Evolutionary conservation across 1,140 invertebrate species (phyloP).

Genomic region (Magallana angulata): DNA sequence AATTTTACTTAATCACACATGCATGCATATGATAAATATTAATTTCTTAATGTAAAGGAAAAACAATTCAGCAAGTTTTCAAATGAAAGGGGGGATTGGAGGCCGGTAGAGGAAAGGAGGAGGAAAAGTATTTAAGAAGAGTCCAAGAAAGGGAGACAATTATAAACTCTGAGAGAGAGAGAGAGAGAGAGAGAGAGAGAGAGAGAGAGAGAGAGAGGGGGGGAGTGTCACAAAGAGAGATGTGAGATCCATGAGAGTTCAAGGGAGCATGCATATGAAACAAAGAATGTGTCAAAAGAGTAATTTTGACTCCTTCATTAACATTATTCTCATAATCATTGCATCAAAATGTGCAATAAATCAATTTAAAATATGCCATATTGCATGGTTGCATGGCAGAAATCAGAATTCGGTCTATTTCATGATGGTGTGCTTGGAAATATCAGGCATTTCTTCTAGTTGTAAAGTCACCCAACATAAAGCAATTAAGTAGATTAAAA

Average conservation of each 20-base stretch:
- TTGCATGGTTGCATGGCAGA: slow-evolving; percentile 14
- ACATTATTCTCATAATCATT: neutral
- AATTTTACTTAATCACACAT: too few relatives aligned
- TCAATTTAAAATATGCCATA: slow-evolving; percentile 34
- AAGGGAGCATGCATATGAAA: neutral
- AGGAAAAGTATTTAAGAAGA: too few relatives aligned
- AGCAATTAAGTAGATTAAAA: slow-evolving; percentile 26
- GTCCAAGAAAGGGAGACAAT: too few relatives aligned
- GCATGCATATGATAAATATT: too few relatives aligned
- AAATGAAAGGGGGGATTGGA: too few relatives aligned
- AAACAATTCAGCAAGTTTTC: too few relatives aligned
- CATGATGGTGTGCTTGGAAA: neutral
- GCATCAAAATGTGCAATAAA: slow-evolving; percentile 10
- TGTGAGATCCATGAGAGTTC: too few relatives aligned
- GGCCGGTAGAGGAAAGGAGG: too few relatives aligned
- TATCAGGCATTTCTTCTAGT: neutral
- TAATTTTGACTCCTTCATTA: neutral
- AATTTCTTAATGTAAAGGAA: too few relatives aligned
- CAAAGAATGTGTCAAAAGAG: slow-evolving; percentile 17
- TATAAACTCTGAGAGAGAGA: neutral
- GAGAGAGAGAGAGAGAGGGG: neutral
- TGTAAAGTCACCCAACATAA: neutral
- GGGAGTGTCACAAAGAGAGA: too few relatives aligned
- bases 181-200: slow-evolving; percentile 1
- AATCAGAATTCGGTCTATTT: slow-evolving; percentile 13